Percentiles rank a stretch among this genome's conserved stretches.
phyloP scores from a whole-genome alignment of 2,797 vertebrate species.

The Cuniculus paca region DNA sequence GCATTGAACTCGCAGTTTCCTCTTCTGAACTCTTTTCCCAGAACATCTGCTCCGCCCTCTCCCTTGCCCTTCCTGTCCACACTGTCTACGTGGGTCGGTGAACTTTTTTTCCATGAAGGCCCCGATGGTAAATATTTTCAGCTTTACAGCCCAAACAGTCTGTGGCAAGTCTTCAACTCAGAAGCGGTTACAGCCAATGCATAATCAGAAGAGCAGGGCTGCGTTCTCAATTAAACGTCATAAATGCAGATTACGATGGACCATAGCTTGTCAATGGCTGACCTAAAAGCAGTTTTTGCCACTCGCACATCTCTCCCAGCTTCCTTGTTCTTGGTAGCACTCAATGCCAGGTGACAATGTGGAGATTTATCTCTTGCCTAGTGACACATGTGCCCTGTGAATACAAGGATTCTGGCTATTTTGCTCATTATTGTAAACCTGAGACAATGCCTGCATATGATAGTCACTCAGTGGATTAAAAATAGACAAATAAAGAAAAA shows the following conservation, averaged over 20 bases:
- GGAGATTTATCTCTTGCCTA: fast-evolving
- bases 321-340: neutral
- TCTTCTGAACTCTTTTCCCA: neutral
- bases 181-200: neutral
- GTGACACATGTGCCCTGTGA: fast-evolving
- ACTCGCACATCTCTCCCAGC: neutral
- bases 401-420: neutral
- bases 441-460: neutral
- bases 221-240: neutral
- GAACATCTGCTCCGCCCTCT: fast-evolving
- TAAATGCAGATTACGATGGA: neutral
- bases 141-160: neutral
- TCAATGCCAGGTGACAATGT: fast-evolving
- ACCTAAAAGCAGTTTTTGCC: no score
- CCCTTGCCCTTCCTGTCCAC: neutral
- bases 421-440: neutral
- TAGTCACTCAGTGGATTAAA: neutral
- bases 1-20: fast-evolving
- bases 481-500: neutral
- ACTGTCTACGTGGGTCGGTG: neutral
- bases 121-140: neutral
- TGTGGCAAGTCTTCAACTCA: neutral
- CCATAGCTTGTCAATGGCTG: neutral
- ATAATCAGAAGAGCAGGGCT: neutral
- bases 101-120: neutral